A percentile compares a stretch with the other conserved stretches of the same genome.
These are phyloP conservation scores for Aporrectodea caliginosa DNA, from an alignment of 1,140 invertebrate genomes.

Conservation along the genomic window DNA sequence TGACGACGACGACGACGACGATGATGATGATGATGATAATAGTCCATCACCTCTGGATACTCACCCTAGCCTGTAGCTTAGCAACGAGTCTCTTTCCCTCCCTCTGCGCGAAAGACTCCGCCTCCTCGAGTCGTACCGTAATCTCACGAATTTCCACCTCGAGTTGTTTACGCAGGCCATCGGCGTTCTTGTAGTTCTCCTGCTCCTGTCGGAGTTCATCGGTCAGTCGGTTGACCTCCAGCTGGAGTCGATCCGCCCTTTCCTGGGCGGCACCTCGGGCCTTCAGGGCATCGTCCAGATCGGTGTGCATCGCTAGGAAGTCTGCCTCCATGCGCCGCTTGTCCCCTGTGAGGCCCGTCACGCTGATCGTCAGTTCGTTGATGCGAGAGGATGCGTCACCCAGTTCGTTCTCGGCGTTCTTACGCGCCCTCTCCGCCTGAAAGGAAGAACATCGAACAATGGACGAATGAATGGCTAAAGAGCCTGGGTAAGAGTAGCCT, in stretches of 20 bases:
- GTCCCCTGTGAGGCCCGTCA: conserved; percentile 52
- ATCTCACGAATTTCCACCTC: conserved; percentile 56
- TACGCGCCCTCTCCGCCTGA: conserved; percentile 54
- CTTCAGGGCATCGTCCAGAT: conserved; percentile 92
- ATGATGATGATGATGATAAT: no score
- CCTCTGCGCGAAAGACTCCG: conserved; percentile 53
- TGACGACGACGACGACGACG: no score
- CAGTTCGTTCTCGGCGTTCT: conserved; percentile 53
- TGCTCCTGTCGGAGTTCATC: conserved; percentile 55
- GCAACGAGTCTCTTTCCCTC: conserved; percentile 56
- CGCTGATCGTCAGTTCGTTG: conserved; percentile 46
- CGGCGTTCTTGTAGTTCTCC: conserved; percentile 57
- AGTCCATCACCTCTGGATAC: conserved; percentile 24
- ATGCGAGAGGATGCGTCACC: conserved; percentile 46
- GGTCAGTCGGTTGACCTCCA: conserved; percentile 48
- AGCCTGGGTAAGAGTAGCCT: no score
- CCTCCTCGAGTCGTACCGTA: conserved; percentile 54
- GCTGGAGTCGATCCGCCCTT: conserved; percentile 45
- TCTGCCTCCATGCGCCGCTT: conserved; percentile 55
- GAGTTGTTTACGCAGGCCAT: conserved; percentile 54
- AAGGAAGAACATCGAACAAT: no score
- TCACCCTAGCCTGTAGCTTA: conserved; percentile 54
- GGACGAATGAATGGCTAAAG: no score
- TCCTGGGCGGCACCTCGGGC: conserved; percentile 51
- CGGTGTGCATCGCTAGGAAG: conserved; percentile 64